These are phyloP conservation scores for Bambusicola thoracicus DNA, from an alignment of 2,113 vertebrate species.

Conservation along the genomic window DNA sequence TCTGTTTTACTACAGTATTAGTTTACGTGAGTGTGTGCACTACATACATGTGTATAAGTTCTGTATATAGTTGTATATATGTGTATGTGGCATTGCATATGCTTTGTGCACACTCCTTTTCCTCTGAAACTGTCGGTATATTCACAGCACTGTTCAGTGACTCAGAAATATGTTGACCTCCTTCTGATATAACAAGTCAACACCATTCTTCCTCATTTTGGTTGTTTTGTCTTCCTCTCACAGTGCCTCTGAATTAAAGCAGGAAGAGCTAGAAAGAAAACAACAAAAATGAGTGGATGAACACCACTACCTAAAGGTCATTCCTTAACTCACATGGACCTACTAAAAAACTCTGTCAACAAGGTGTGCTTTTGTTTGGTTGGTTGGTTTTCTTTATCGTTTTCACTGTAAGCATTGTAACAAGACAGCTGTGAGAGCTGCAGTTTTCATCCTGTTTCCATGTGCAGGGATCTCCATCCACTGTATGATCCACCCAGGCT, in stretches of 20 bases:
- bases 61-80: accelerated
- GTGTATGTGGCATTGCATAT: background rate
- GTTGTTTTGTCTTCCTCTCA: background rate
- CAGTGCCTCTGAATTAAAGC: background rate
- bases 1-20: background rate
- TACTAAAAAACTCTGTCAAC: background rate
- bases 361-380: background rate
- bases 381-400: background rate
- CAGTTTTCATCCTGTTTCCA: background rate
- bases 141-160: background rate
- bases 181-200: background rate
- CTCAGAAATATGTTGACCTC: background rate
- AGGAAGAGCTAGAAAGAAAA: background rate
- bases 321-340: background rate
- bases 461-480: background rate
- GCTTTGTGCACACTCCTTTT: background rate
- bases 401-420: background rate
- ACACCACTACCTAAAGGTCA: background rate
- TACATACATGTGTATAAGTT: background rate
- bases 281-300: background rate
- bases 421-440: background rate
- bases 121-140: background rate
- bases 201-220: background rate
- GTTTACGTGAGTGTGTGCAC: background rate
- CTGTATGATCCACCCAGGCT: background rate